These are phyloP conservation scores for Clusia tigrina DNA, from an alignment of 2,888 invertebrate species.

Conservation along the genomic window DNA sequence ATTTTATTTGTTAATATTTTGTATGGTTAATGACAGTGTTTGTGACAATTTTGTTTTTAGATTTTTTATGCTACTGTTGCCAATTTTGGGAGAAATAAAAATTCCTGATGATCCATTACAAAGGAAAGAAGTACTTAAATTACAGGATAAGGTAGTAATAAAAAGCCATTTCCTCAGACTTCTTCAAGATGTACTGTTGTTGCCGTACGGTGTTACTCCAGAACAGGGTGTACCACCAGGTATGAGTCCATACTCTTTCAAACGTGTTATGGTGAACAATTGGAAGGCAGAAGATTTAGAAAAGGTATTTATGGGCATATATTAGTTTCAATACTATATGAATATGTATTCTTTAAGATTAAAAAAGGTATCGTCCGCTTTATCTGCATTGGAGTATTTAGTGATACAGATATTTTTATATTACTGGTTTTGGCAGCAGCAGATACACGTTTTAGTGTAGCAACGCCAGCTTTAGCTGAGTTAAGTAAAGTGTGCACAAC, in stretches of 20 bases:
- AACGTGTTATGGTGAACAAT: constrained; percentile 77
- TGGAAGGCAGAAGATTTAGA: constrained; percentile 83
- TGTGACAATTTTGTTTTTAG: constrained; percentile 66
- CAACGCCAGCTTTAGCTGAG: constrained; percentile 85
- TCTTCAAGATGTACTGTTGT: constrained; percentile 81
- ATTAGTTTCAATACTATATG: too few species aligned
- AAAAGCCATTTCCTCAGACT: constrained; percentile 71
- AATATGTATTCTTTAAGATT: too few species aligned
- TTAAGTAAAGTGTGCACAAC: constrained; percentile 77
- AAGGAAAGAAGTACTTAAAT: constrained; percentile 71
- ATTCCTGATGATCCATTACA: constrained; percentile 70
- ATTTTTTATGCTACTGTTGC: constrained; percentile 80
- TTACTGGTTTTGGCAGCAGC: constrained; percentile 86
- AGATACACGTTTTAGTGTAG: constrained; percentile 88
- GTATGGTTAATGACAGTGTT: not conserved
- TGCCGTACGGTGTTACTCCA: constrained; percentile 71
- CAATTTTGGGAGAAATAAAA: constrained; percentile 77
- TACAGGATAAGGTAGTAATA: constrained; percentile 74
- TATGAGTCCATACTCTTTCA: constrained; percentile 78
- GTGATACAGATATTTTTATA: constrained; percentile 76
- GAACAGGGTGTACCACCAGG: constrained; percentile 73
- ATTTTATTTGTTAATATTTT: too few species aligned
- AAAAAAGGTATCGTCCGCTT: constrained; percentile 85
- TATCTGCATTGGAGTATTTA: constrained; percentile 79
- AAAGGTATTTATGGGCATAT: constrained; percentile 71